Evolutionary conservation across 2,113 vertebrate species (phyloP), one percentile per base, ranked within the genome.

Genomic region (Microcebus ravelobensis): DNA sequence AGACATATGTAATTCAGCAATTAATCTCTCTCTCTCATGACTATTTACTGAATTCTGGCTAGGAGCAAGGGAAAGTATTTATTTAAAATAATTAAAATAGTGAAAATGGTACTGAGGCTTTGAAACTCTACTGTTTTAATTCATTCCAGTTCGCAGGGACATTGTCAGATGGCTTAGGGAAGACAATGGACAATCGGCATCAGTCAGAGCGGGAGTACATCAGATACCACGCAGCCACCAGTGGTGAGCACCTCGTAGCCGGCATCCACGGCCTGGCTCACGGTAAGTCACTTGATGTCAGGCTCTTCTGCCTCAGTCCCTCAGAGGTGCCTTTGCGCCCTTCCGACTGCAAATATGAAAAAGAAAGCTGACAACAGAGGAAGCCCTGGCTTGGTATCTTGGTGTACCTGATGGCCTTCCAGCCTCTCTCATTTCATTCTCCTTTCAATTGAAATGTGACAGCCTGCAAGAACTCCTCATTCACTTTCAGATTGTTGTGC

Each of bases 211-310:
- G 99, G 27, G 99, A 99, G 50, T 99, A 99, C 97, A 99, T 99
- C 94, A 98, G 99, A 1, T 99, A 99, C n/a, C 99, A 99, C 0
- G 99, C 99, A 0, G 99, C 99, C 5, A 99, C 99, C 6, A 99
- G 99, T 0, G 99, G 99, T 6, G 99, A 99, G 55, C 99, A 99
- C 94, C 99, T 99, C 0, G 99, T 99, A 0, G 99, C 99, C 2
- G 99, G 99, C 70, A 99, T 99, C 98, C 99, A 99, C 0, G 99
- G 99, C 42, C 99, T 99, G 65, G 99, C 99, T 91, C 99, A 99
- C 2, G 99, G 99, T 99, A 99, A 98, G 68, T 79, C 39, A n/a
- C 4, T 0, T 42, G 48, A 48, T 10, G 18, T 4, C 17, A 18
- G 71, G 42, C 61, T 79, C 27, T 86, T 31, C 36, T 31, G 50